Conservation (phyloP, 2,888 invertebrate species). For the Pyralis farinalis region DNA sequence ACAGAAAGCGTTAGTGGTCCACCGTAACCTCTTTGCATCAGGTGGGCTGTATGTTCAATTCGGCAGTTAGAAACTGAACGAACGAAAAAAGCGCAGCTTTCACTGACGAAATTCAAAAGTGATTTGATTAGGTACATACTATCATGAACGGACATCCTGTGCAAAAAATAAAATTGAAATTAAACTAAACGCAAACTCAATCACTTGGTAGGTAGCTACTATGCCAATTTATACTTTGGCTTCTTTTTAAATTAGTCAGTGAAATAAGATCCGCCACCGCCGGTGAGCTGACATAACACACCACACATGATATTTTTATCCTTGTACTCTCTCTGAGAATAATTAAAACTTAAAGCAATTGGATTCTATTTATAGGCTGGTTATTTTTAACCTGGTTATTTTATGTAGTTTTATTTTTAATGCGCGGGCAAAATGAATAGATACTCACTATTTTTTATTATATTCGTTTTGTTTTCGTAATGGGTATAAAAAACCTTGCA, state of each 20-base stretch:
- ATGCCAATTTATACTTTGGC: conserved; percentile 36
- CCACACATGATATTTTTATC: conserved; percentile 10
- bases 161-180: conserved; percentile 58
- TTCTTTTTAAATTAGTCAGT: conserved; percentile 34
- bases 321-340: conserved; percentile 24
- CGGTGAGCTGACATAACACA: too few relatives aligned
- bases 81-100: conserved; percentile 32
- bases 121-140: conserved; percentile 37
- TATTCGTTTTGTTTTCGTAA: too few relatives aligned
- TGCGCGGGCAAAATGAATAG: too few relatives aligned
- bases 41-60: too few relatives aligned
- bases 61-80: too few relatives aligned
- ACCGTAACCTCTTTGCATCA: too few relatives aligned
- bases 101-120: conserved; percentile 53
- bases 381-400: not conserved
- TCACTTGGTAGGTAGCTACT: conserved; percentile 32
- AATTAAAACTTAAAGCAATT: conserved; percentile 17
- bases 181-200: conserved; percentile 41
- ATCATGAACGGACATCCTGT: conserved; percentile 53
- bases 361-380: not conserved
- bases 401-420: too few relatives aligned
- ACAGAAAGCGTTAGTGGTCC: too few relatives aligned
- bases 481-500: too few relatives aligned
- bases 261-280: conserved; percentile 7
- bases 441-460: too few relatives aligned